Conservation (phyloP, 2,113 vertebrate species). For the Peucedramus taeniatus region DNA sequence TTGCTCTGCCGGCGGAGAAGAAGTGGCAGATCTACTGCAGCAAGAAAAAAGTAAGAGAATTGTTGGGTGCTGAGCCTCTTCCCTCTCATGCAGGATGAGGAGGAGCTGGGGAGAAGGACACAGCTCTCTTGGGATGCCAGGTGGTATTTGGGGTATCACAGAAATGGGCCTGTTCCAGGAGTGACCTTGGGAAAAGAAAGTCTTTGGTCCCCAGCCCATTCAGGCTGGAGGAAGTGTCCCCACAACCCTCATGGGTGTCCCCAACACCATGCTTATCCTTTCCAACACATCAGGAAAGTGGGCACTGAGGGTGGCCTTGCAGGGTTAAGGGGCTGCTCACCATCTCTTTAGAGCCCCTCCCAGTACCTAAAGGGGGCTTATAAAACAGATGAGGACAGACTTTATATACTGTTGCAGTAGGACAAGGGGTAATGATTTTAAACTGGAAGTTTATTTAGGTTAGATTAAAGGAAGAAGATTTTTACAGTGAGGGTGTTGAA, state of each 20-base stretch:
- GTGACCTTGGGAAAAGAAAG: background rate
- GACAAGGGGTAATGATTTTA: background rate
- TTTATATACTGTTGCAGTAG: background rate
- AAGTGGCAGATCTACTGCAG: constrained; percentile 99
- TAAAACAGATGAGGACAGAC: background rate
- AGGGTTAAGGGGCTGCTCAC: fast-evolving
- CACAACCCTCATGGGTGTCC: background rate
- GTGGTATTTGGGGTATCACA: background rate
- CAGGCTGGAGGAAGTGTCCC: background rate
- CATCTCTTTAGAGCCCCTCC: background rate
- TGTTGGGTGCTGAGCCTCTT: background rate
- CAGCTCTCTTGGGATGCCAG: background rate
- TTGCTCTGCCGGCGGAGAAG: constrained; percentile 94
- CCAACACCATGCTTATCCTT: fast-evolving
- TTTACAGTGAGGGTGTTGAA: background rate
- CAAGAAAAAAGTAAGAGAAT: constrained; percentile 90
- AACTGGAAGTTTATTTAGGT: background rate
- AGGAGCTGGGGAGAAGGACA: background rate
- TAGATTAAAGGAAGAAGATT: background rate
- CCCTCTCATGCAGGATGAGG: background rate
- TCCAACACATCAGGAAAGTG: background rate
- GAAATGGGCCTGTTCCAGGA: background rate
- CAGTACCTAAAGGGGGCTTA: background rate
- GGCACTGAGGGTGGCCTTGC: background rate
- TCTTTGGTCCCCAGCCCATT: background rate